Percentiles rank a stretch among this genome's conserved stretches.
Evolutionary conservation across 2,888 invertebrate species (phyloP).

Genomic region (Chloroclystis v-ata): DNA sequence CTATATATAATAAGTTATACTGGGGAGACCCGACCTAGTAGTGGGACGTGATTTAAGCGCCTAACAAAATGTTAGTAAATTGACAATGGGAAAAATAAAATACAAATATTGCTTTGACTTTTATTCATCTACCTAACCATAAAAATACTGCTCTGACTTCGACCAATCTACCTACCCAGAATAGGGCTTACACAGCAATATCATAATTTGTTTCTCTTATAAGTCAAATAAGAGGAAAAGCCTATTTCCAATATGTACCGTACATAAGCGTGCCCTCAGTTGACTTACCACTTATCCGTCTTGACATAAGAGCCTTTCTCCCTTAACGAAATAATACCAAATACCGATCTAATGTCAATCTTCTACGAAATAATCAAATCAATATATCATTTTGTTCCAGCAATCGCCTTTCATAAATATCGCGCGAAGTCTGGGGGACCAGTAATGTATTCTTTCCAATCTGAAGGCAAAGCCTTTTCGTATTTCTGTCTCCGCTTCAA

Average conservation of each 20-base stretch:
- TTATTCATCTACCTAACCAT: too few relatives aligned
- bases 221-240: background rate
- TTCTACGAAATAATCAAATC: constrained; percentile 16
- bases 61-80: too few relatives aligned
- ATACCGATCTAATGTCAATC: constrained; percentile 7
- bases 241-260: background rate
- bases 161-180: too few relatives aligned
- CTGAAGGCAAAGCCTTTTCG: constrained; percentile 61
- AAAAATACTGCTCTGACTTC: too few relatives aligned
- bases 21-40: too few relatives aligned
- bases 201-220: background rate
- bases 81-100: too few relatives aligned
- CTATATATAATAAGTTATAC: too few relatives aligned
- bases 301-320: constrained; percentile 5
- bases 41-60: too few relatives aligned
- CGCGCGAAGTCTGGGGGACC: constrained; percentile 24
- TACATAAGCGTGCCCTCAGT: background rate
- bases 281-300: constrained; percentile 5
- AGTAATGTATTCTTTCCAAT: constrained; percentile 64
- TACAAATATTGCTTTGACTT: too few relatives aligned
- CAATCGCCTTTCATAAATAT: constrained; percentile 22
- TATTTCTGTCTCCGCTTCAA: constrained; percentile 62
- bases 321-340: constrained; percentile 2
- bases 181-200: background rate
- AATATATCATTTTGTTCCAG: constrained; percentile 15